Base-by-base conservation (phyloP, 1,140 invertebrate genomes). In the Meloidogyne chitwoodi region DNA sequence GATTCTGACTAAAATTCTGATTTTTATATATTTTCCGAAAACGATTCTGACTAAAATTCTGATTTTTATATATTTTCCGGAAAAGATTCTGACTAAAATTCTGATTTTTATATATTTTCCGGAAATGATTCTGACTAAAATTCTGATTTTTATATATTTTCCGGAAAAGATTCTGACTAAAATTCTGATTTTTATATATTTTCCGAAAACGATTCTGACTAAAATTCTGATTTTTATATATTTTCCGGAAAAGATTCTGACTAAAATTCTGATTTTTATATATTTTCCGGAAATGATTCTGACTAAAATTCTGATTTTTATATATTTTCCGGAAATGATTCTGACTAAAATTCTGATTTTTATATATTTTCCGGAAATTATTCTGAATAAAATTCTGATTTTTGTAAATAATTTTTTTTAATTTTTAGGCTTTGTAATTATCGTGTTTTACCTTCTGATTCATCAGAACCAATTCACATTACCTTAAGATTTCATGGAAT, bases 351-450 rank as follows among this genome's bases (percentile, higher is more conserved):
- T 79, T 71, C 44, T 82, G 78, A 78, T 78, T 56, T 24, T 76
- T 14, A 81, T 80, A 19, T 68, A 80, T 73, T 64, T 74, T 19
- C 48, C 63, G 14, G 74, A 84, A 66, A 64, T 26, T 61, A 64
- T 63, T 80, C 80, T 68, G 29, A 48, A 2, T 65, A 68, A n/a
- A 84, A 66, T 65, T 68, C 34, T 5, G 67, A 56, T 41, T 70
- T 62, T 24, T 26, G 24, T 22, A 61, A 22, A 12, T n/a, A 38
- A n/a, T n/a, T n/a, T 27, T 24, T 74, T 34, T 26, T 14, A 71
- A 80, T 62, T 61, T 64, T 29, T 14, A 65, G 81, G 81, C 24
- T 83, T 14, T 84, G 82, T 44, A 69, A 69, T n/a, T 83, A 82
- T 56, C 11, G 63, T 65, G 10, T 41, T 22, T 34, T 19, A 56